Conservation (phyloP, 2,888 invertebrate species). For the Augochlorella aurata region DNA sequence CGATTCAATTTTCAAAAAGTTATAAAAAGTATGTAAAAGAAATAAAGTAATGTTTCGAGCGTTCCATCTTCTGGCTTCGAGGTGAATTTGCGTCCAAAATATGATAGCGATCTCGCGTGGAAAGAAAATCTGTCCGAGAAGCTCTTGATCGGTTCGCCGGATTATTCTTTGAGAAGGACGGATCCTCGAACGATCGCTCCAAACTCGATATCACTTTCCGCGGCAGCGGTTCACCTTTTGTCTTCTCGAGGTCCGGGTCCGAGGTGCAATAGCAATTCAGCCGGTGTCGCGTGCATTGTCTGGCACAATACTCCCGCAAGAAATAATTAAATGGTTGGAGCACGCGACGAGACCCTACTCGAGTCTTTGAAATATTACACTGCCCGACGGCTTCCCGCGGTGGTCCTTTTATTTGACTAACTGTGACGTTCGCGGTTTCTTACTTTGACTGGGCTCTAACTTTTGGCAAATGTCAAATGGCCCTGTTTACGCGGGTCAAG, state of each 20-base stretch:
- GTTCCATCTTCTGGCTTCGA: not conserved
- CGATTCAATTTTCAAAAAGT: no score
- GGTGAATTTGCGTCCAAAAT: not conserved
- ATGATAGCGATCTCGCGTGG: not conserved
- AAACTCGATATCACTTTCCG: not conserved
- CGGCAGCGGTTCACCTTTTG: constrained; percentile 1
- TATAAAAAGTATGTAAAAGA: no score
- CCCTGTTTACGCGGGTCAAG: not conserved
- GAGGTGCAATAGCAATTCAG: not conserved
- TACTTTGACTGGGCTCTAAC: constrained; percentile 13
- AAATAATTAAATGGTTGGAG: constrained; percentile 42
- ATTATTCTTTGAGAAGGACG: not conserved
- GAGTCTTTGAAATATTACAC: constrained; percentile 37
- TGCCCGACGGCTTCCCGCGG: not conserved
- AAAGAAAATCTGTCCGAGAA: not conserved
- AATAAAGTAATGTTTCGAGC: not conserved
- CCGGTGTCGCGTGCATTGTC: constrained; percentile 8
- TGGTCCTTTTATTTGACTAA: constrained; percentile 22
- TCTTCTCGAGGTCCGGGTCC: constrained; percentile 29
- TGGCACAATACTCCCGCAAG: constrained; percentile 23
- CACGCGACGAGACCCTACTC: constrained; percentile 10
- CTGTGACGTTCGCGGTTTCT: constrained; percentile 17
- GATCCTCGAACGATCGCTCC: not conserved
- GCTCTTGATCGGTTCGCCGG: not conserved
- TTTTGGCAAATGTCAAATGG: constrained; percentile 5